Evolutionary conservation across 2,888 invertebrate species (phyloP).

Genomic region (Zaprionus bogoriensis): DNA sequence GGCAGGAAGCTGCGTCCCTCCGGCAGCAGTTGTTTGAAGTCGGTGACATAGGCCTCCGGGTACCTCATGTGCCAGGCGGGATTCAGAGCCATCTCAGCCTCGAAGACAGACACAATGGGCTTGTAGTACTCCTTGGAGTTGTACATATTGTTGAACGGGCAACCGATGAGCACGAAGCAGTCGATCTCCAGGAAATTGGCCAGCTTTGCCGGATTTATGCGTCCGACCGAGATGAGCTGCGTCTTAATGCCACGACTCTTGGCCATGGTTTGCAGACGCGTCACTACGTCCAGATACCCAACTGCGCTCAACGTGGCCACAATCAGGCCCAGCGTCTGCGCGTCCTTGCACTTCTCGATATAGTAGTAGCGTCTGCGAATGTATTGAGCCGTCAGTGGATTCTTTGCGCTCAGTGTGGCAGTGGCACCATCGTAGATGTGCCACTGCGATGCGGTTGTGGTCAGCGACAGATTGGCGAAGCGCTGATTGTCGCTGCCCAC

Average conservation of each 20-base stretch:
- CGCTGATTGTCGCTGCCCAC: slow-evolving; percentile 87
- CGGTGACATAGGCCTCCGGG: slow-evolving; percentile 86
- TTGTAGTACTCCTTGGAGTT: slow-evolving; percentile 93
- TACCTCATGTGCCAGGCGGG: slow-evolving; percentile 83
- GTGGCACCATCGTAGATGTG: slow-evolving; percentile 84
- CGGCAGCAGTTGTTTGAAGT: slow-evolving; percentile 89
- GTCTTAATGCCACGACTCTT: slow-evolving; percentile 91
- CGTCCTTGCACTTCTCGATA: slow-evolving; percentile 96
- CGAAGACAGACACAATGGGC: slow-evolving; percentile 95
- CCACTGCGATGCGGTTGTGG: slow-evolving; percentile 85
- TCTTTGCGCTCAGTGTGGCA: slow-evolving; percentile 80
- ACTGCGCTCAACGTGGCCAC: slow-evolving; percentile 95
- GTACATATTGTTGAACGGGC: slow-evolving; percentile 94
- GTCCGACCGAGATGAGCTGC: slow-evolving; percentile 96
- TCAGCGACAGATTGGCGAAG: slow-evolving; percentile 86
- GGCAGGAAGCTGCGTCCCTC: slow-evolving; percentile 85
- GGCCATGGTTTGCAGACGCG: slow-evolving; percentile 89
- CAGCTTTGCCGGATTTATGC: slow-evolving; percentile 96
- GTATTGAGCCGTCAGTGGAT: slow-evolving; percentile 85
- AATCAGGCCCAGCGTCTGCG: slow-evolving; percentile 92
- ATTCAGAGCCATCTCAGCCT: slow-evolving; percentile 93
- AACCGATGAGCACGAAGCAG: slow-evolving; percentile 94
- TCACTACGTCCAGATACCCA: slow-evolving; percentile 89
- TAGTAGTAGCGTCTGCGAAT: slow-evolving; percentile 92
- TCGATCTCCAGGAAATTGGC: slow-evolving; percentile 96